Evolutionary conservation across 2,797 vertebrate species (phyloP), one percentile per base, ranked within the genome.

Genomic region (Novumbra hubbsi): DNA sequence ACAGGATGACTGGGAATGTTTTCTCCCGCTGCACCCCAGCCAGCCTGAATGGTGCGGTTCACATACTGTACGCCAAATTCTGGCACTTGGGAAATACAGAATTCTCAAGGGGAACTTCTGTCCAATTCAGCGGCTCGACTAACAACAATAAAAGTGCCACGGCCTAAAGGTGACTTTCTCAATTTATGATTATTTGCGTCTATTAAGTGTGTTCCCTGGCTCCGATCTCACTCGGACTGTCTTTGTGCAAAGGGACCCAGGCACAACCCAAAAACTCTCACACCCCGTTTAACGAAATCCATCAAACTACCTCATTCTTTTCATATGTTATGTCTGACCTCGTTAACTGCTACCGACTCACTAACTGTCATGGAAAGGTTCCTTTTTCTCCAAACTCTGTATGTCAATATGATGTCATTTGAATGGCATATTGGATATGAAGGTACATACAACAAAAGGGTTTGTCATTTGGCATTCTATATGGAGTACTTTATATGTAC

Each of bases 131-230:
- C 93, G 93, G 92, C 93, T 93, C 92, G 88, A 38, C 94, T 94
- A 95, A 94, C 94, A 95, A 94, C 94, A 95, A 95, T 94, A 95
- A 94, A 95, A 95, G 93, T 92, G 92, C 93, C 92, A 91, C 91
- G 90, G 92, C 93, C 93, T 94, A 94, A 95, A 95, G 94, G 95
- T 95, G 94, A 95, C 94, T 93, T 95, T 95, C 91, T 89, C 89
- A 95, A 94, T 96, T 95, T 95, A 95, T 89, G 92, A 94, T 94
- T 95, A 95, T 95, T 95, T 95, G 94, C 94, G 94, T 95, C 95
- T 96, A 94, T 95, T 94, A 95, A 95, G 93, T 95, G 94, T 95
- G 93, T 95, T 94, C 92, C 92, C 95, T 95, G 94, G 94, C 93
- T 94, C 90, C 88, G 91, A 91, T 89, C 91, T 93, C 89, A 91